Evolutionary conservation across 2,888 invertebrate genomes (phyloP), one percentile per base, ranked within the genome.

Genomic region (Sarcophaga subvicina): DNA sequence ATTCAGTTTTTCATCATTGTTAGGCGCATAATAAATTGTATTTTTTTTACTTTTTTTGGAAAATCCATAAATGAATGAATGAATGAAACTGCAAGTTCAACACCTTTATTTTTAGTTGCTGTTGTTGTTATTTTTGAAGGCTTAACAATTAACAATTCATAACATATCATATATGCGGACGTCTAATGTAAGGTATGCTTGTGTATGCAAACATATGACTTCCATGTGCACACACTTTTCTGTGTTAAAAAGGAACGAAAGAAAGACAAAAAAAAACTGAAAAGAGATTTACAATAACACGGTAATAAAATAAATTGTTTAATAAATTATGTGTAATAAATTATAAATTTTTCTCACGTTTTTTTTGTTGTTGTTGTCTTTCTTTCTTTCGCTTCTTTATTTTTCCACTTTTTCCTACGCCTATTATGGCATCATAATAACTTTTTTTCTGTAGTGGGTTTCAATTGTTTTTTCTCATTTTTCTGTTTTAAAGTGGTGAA

Each of bases 301-400:
- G 79, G 71, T 71, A 80, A 83, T 82, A 79, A 80, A 83, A 83
- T 14, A 83, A 79, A 76, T 82, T 86, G 47, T 79, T 79, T 12
- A 17, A 27, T 73, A 86, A 75, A 69, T 80, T 72, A 81, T 67
- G 78, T 22, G 71, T 81, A 81, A 87, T 87, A 87, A 84, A 84
- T 81, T 87, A 75, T 49, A 59, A 67, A 87, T 84, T 67, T 87
- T 84, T 87, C 87, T 81, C 87, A 87, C 87, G 87, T 84, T 67
- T 80, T 64, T 85, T 77, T 60, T 22, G n/a, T 75, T 75, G 5
- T 72, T 54, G 66, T 64, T 70, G 47, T 17, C n/a, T 49, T 8
- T 25, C 4, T 27, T 45, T 59, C 54, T 54, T 14, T 20, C 78
- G 8, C 64, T 64, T 49, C 37, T 59, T 64, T 14, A 67, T 87